Evolutionary conservation across 1,140 invertebrate genomes (phyloP).

Genomic region (Eriocheir sinensis): DNA sequence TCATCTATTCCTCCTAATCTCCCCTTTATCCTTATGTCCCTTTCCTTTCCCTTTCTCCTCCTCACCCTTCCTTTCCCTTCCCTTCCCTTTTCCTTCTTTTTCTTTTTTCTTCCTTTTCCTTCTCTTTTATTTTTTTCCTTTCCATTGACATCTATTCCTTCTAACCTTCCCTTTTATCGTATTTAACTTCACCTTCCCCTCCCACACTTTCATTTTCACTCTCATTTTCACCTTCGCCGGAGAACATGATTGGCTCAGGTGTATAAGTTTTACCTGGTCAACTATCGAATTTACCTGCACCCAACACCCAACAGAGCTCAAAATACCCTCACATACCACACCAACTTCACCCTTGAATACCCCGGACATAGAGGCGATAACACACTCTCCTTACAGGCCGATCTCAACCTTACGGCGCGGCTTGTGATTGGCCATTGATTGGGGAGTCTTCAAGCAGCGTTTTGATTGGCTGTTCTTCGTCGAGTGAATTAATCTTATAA

Average conservation of each 20-base stretch:
- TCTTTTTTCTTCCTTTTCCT: not conserved
- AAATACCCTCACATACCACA: not conserved
- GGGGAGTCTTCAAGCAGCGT: slow-evolving; percentile 11
- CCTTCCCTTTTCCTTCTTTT: not conserved
- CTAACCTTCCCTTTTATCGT: not conserved
- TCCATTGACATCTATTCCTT: not conserved
- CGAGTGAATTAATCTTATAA: slow-evolving; percentile 40
- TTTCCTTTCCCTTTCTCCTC: not conserved
- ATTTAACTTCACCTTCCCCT: not conserved
- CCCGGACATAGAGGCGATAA: not conserved
- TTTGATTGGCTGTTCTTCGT: slow-evolving; percentile 60
- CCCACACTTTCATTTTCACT: not conserved
- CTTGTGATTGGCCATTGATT: slow-evolving; percentile 43
- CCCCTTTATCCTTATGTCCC: not conserved
- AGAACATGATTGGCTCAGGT: not conserved
- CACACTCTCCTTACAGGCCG: not conserved
- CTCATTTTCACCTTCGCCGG: not conserved
- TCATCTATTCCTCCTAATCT: not conserved
- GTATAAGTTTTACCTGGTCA: not conserved
- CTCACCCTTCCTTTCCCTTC: not conserved
- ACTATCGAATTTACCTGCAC: not conserved
- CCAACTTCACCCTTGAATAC: slow-evolving; percentile 31
- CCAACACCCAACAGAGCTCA: not conserved
- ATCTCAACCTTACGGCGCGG: slow-evolving; percentile 32
- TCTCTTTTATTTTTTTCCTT: not conserved